Conservation (phyloP, 2,113 vertebrate species). For the Glaucidium brasilianum region DNA sequence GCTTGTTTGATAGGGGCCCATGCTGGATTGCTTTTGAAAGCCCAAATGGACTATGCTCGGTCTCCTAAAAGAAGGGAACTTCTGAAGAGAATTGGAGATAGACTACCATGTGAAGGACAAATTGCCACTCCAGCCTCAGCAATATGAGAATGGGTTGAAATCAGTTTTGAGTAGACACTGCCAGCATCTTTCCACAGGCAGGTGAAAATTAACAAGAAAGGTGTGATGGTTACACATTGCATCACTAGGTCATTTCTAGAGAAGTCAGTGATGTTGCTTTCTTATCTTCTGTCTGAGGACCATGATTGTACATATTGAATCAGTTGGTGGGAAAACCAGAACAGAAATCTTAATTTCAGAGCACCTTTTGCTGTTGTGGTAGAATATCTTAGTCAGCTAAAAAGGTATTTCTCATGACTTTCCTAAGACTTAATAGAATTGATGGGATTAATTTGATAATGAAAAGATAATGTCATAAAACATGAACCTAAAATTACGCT, state of each 20-base stretch:
- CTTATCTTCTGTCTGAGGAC: neutral
- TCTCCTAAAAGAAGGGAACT: neutral
- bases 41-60: neutral
- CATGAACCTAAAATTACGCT: neutral
- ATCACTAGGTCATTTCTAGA: neutral
- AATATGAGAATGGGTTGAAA: neutral
- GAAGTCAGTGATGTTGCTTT: neutral
- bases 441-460: constrained; percentile 12
- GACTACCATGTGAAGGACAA: neutral
- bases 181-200: neutral
- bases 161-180: neutral
- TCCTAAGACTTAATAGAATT: constrained; percentile 6
- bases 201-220: neutral
- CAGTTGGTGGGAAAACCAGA: neutral
- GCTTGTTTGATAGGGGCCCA: neutral
- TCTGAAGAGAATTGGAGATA: neutral
- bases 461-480: constrained; percentile 14
- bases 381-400: neutral
- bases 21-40: neutral
- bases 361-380: neutral
- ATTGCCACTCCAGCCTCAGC: neutral
- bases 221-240: neutral
- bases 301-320: neutral
- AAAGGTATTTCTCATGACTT: constrained; percentile 7
- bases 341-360: neutral